These are phyloP conservation scores for Troides aeacus DNA, from an alignment of 2,888 invertebrate species.

Conservation along the genomic window DNA sequence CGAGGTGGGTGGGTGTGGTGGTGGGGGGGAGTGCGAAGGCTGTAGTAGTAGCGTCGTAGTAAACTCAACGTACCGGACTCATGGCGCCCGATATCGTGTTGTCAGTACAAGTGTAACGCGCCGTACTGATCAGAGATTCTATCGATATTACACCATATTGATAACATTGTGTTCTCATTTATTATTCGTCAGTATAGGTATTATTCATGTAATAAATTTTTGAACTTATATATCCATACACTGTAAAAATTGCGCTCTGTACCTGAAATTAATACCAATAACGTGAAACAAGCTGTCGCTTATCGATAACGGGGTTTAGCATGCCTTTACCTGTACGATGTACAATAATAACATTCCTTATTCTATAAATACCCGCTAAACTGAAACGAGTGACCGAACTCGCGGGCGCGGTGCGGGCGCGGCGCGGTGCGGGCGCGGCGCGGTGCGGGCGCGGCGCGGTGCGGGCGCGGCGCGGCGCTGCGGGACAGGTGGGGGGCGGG, in stretches of 20 bases:
- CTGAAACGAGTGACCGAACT: constrained; percentile 47
- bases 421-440: neutral
- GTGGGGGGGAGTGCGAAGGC: constrained; percentile 51
- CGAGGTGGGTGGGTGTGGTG: constrained; percentile 34
- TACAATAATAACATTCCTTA: constrained; percentile 65
- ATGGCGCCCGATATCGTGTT: constrained; percentile 36
- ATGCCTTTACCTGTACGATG: constrained; percentile 48
- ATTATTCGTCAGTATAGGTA: too few species aligned
- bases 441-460: constrained; percentile 2
- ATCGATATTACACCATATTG: constrained; percentile 15
- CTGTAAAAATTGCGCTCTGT: too few species aligned
- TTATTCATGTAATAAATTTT: too few species aligned
- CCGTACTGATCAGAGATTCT: constrained; percentile 31
- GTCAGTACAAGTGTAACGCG: constrained; percentile 43
- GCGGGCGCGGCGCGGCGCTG: too few species aligned
- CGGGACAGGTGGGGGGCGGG: too few species aligned
- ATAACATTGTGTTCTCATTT: too few species aligned
- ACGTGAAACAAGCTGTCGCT: neutral
- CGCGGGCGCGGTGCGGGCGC: constrained; percentile 35
- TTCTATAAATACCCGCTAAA: constrained; percentile 65
- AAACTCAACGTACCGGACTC: constrained; percentile 43
- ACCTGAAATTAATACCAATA: too few species aligned
- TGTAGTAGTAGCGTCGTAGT: constrained; percentile 70
- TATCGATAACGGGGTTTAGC: constrained; percentile 36
- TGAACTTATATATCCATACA: too few species aligned